phyloP scores from a whole-genome alignment of 1,140 invertebrate species.

The Zaprionus capensis region DNA sequence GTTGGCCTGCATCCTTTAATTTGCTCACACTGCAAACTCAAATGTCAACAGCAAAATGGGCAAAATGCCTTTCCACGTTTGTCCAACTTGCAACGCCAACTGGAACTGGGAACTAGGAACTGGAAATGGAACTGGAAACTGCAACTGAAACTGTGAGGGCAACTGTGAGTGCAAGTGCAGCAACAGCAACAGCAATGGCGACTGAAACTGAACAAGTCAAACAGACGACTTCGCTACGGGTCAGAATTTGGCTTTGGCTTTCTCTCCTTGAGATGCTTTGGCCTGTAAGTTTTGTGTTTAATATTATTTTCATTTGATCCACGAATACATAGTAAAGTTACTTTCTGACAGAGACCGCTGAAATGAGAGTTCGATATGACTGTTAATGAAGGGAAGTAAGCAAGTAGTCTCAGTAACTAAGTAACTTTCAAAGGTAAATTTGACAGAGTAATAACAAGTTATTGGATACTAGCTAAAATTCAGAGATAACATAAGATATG shows the following conservation, averaged over 20 bases:
- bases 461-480: no score
- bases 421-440: no score
- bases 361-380: no score
- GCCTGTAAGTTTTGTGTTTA: not conserved
- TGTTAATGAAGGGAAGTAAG: no score
- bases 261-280: not conserved
- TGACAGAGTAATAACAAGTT: no score
- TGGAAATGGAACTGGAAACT: not conserved
- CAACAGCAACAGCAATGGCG: not conserved
- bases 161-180: not conserved
- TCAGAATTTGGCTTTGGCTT: not conserved
- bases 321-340: not conserved
- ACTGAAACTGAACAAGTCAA: conserved; percentile 26
- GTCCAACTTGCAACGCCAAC: conserved; percentile 14
- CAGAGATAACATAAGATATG: no score
- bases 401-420: no score
- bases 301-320: not conserved
- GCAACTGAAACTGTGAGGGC: not conserved
- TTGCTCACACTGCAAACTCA: conserved; percentile 48
- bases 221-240: conserved; percentile 12
- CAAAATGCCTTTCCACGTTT: conserved; percentile 62
- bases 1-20: conserved; percentile 62
- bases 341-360: not conserved
- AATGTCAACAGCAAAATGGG: conserved; percentile 72
- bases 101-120: conserved; percentile 4